Evolutionary conservation across 2,888 invertebrate species (phyloP).

Genomic region (Chirona hameri): DNA sequence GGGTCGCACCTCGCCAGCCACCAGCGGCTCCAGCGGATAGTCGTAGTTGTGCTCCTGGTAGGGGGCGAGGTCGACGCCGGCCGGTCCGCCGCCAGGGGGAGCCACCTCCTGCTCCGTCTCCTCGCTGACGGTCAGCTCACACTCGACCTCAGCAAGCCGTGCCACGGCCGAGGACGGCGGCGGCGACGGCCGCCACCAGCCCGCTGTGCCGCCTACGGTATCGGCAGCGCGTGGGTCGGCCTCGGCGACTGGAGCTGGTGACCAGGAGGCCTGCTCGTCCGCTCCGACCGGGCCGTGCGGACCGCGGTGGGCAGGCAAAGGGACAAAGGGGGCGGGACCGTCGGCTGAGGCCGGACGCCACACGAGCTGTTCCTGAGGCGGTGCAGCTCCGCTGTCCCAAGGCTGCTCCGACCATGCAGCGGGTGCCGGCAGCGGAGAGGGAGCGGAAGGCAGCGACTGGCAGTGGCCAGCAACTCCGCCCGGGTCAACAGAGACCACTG

Average conservation of each 20-base stretch:
- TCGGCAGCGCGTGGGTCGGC: too few relatives aligned
- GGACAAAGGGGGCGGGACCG: too few relatives aligned
- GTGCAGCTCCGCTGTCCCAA: too few relatives aligned
- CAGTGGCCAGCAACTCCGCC: neutral
- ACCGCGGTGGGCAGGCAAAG: too few relatives aligned
- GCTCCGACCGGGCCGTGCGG: too few relatives aligned
- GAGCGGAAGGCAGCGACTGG: neutral
- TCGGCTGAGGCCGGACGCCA: too few relatives aligned
- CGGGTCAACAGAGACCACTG: neutral
- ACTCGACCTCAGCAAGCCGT: slow-evolving; percentile 1
- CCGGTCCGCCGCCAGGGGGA: neutral
- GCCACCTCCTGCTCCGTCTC: neutral
- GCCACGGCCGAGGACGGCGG: neutral
- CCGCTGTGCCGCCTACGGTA: neutral
- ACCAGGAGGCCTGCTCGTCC: too few relatives aligned
- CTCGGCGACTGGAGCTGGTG: too few relatives aligned
- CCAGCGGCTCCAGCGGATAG: slow-evolving; percentile 13
- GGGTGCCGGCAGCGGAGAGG: neutral
- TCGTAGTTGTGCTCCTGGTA: slow-evolving; percentile 26
- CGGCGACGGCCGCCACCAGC: neutral
- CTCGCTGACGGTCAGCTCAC: slow-evolving; percentile 22
- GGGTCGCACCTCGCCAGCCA: slow-evolving; percentile 8
- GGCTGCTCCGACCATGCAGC: too few relatives aligned
- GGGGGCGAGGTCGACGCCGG: neutral
- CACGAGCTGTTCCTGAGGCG: too few relatives aligned